These are phyloP conservation scores for Semnornis frantzii DNA, from an alignment of 2,113 vertebrate species.

Conservation along the genomic window DNA sequence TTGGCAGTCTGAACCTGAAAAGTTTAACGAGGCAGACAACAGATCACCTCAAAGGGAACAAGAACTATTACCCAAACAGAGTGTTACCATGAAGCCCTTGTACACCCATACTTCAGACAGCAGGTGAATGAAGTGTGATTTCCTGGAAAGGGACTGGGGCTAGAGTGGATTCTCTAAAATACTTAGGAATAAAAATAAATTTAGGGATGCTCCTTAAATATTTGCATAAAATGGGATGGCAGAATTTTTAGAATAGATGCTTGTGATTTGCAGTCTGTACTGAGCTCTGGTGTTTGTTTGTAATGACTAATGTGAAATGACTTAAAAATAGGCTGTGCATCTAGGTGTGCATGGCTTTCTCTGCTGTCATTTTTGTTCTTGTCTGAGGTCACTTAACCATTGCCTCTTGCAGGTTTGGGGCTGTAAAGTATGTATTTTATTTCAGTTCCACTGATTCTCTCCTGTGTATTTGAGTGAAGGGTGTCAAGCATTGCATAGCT, in stretches of 20 bases:
- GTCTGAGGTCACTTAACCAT: background rate
- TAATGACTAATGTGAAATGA: background rate
- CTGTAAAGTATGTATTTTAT: background rate
- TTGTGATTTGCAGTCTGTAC: background rate
- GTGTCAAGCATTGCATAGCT: accelerated
- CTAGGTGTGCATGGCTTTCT: background rate
- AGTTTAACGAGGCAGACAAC: background rate
- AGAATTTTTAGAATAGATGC: background rate
- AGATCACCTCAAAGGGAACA: background rate
- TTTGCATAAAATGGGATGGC: background rate
- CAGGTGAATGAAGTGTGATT: background rate
- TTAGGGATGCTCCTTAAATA: no score
- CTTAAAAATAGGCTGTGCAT: background rate
- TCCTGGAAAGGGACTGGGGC: background rate
- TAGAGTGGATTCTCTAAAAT: background rate
- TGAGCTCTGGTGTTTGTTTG: background rate
- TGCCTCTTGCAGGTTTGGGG: background rate
- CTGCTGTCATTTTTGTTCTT: background rate
- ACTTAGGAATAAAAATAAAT: no score
- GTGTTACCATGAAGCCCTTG: background rate
- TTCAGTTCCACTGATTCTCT: background rate
- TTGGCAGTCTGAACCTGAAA: background rate
- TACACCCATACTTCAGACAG: background rate
- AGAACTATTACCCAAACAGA: background rate
- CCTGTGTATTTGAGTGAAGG: background rate